Conservation (phyloP, 2,797 vertebrate genomes). For the Microcaecilia unicolor region DNA sequence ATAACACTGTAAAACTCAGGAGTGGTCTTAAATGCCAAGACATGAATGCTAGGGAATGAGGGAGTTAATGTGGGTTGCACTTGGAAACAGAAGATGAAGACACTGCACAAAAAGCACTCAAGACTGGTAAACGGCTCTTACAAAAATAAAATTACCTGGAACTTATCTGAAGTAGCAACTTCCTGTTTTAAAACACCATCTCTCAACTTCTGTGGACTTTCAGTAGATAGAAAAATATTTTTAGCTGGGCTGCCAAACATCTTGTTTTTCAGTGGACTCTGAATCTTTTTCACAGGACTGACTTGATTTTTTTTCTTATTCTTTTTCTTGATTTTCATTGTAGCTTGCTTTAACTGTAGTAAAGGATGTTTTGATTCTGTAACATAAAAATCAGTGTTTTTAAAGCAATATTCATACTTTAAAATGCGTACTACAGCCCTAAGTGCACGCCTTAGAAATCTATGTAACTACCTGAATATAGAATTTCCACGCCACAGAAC, state of each 20-base stretch:
- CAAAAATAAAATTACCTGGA: constrained; percentile 73
- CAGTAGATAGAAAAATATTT: constrained; percentile 18
- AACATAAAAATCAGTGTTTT: constrained; percentile 6
- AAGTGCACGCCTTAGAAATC: no score
- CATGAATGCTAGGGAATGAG: no score
- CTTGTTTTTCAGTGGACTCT: constrained; percentile 75
- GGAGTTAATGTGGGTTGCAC: no score
- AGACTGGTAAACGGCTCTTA: no score
- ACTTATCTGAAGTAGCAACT: constrained; percentile 34
- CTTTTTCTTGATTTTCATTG: constrained; percentile 67
- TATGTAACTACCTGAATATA: no score
- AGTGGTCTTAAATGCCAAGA: no score
- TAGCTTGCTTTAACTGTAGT: constrained; percentile 65
- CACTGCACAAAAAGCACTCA: no score
- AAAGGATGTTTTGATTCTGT: constrained; percentile 74
- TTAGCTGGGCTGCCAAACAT: constrained; percentile 65
- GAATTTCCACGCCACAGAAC: no score
- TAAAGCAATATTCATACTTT: no score
- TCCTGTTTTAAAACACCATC: constrained; percentile 57
- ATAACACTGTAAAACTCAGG: no score
- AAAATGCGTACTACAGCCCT: no score
- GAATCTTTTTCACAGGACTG: constrained; percentile 69
- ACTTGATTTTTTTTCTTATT: constrained; percentile 63
- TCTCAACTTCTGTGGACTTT: constrained; percentile 63
- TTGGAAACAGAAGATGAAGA: no score